Base-by-base conservation (phyloP, 2,113 vertebrate genomes). In the Poeciliopsis prolifica region DNA sequence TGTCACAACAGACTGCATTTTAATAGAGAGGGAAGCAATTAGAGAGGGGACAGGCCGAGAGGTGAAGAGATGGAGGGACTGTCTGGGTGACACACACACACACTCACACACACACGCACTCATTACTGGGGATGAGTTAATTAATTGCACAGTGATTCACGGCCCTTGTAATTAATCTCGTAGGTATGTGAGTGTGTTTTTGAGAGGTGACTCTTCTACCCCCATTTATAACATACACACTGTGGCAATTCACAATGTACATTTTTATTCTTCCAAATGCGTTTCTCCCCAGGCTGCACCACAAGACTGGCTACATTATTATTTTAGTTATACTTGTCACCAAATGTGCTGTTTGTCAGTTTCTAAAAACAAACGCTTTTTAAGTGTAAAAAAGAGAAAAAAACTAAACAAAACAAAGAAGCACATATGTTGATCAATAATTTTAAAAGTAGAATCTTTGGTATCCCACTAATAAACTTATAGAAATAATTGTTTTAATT, bases 71-170 rank as follows among this genome's bases (percentile, higher is more conserved):
- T 84, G 88, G 89, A 91, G 91, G 87, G 87, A 87, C 85, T 85
- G 82, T 88, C 83, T 88, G 79, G 78, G 79, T 89, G 88, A 91
- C 91, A 92, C 90, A 86, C 73, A 83, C 85, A 84, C 89, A 87
- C 86, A 85, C 80, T 70, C 91, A 77, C 79, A 65, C 85, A 89
- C 85, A 85, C 90, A 87, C 86, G 82, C 81, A 81, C 92, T 94
- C 92, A 92, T 95, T 94, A 92, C 88, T 74, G 87, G 89, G 90
- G 92, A 95, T 89, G 91, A 94, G 92, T 94, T 92, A 92, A 94
- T 94, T 95, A 95, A 95, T 93, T 92, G 92, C 85, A 82, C 90
- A 84, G 90, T 92, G 91, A 95, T 95, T 94, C 89, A 89, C 81
- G 74, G 82, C 68, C 80, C 89, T 92, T 86, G 89, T 89, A 92